Base-by-base conservation (phyloP, 2,797 vertebrate genomes). In the Novumbra hubbsi region DNA sequence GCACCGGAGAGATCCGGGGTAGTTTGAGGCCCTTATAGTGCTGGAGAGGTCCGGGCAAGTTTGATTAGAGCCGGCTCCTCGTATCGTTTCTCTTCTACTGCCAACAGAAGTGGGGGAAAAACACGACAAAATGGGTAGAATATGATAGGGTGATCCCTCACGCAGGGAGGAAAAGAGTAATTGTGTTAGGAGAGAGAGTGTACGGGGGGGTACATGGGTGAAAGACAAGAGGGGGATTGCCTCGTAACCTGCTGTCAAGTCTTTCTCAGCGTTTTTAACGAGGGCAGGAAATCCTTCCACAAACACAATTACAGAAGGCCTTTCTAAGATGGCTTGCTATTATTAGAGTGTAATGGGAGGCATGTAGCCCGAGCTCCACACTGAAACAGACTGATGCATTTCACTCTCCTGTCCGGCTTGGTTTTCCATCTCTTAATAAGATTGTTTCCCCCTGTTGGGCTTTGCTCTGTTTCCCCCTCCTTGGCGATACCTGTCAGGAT, bases 61-160 rank as follows among this genome's bases (percentile, higher is more conserved):
- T 82, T 75, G 75, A 82, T 88, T 87, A 83, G 70, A 62, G 52
- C 7, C 67, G 85, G 83, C 81, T 75, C 77, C 81, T 63, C 19
- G 60, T 70, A 80, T 81, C 70, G 21, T 78, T 84, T 88, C 86
- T 79, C 70, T 79, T 64, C 65, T 57, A 12, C 75, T 80, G 78
- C 78, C 72, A 77, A 69, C 55, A 0, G 32, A 71, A 21, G 71
- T 82, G 12, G 21, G 21, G 8, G 21, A 12, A 21, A 83, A 75
- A 73, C 77, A 83, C 32, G 65, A 76, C 69, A 70, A 77, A 84
- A 87, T 85, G 80, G 69, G 81, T 65, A 75, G 52, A 65, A 27
- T 63, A 50, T 34, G 4, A 27, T 28, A 63, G 70, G 55, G 21
- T 76, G 68, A 80, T 85, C 38, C 24, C 28, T 64, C 73, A 21